Evolutionary conservation across 2,888 invertebrate genomes (phyloP).

Genomic region (Steinernema carpocapsae): DNA sequence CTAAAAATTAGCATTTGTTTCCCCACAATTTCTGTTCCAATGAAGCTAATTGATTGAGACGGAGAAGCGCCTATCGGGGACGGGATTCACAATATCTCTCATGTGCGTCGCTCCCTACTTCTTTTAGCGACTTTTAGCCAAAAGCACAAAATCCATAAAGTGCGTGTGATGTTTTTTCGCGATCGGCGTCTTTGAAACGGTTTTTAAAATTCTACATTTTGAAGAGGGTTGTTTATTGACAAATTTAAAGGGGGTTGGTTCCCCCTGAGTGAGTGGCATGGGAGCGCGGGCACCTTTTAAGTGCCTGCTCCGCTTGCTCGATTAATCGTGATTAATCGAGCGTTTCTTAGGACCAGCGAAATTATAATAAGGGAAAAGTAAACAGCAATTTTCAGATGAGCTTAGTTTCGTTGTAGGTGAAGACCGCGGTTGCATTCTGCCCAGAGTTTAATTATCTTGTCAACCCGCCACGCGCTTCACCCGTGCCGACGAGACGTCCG

Average conservation of each 20-base stretch:
- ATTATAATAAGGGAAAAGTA: conserved; percentile 2
- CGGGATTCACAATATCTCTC: conserved; percentile 18
- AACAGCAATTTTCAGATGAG: neutral
- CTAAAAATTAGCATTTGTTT: conserved; percentile 2
- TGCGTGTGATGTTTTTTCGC: conserved; percentile 23
- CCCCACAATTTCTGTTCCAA: neutral
- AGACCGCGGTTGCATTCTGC: neutral
- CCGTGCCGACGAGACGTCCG: too few species aligned
- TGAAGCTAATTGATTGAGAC: conserved; percentile 31
- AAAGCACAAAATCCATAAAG: conserved; percentile 33
- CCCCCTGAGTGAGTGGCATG: too few species aligned
- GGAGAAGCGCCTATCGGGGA: conserved; percentile 26
- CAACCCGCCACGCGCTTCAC: neutral
- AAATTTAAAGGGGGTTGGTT: too few species aligned
- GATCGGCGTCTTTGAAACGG: neutral
- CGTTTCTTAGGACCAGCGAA: neutral
- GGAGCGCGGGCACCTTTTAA: too few species aligned
- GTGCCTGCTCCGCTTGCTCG: too few species aligned
- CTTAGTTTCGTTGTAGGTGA: neutral
- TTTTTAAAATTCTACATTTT: too few species aligned
- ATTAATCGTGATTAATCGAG: conserved; percentile 7
- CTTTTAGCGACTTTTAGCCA: conserved; percentile 25
- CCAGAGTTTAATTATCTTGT: neutral
- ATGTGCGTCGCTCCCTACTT: neutral
- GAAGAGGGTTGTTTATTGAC: too few species aligned